A percentile compares a stretch with the other conserved stretches of the same genome.
Evolutionary conservation across 2,113 vertebrate genomes (phyloP).

Genomic region (Entosphenus tridentatus): DNA sequence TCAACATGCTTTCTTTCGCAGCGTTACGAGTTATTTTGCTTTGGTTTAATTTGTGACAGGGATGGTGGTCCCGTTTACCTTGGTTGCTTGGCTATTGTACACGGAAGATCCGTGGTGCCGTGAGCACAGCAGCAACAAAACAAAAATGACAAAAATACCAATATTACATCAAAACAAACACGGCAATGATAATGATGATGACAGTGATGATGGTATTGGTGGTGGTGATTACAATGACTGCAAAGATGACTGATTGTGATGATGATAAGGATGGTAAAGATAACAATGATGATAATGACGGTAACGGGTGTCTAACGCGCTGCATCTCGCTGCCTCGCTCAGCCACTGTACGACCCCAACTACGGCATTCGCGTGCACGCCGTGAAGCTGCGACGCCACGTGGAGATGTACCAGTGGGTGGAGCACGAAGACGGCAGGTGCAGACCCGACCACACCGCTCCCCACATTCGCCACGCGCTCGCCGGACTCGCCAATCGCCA

Average conservation of each 20-base stretch:
- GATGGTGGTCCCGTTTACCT: too few species aligned
- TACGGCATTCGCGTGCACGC: slow-evolving; percentile 53
- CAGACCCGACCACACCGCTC: background rate
- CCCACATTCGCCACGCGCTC: background rate
- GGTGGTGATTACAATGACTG: background rate
- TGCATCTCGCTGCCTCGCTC: slow-evolving; percentile 9
- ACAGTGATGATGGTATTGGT: background rate
- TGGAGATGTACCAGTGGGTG: slow-evolving; percentile 99
- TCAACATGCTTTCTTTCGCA: too few species aligned
- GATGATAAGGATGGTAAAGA: too few species aligned
- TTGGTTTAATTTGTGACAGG: too few species aligned
- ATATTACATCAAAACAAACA: too few species aligned
- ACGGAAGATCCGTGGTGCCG: too few species aligned
- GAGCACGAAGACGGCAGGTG: slow-evolving; percentile 60
- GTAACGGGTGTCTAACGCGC: too few species aligned
- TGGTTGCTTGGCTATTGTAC: too few species aligned
- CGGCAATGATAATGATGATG: background rate
- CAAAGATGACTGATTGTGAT: background rate
- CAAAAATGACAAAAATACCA: too few species aligned
- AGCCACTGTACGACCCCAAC: slow-evolving; percentile 82
- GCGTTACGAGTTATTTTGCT: too few species aligned
- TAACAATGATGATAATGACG: background rate
- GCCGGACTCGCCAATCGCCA: background rate
- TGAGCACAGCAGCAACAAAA: too few species aligned
- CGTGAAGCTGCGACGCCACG: slow-evolving; percentile 58